A percentile compares a stretch with the other conserved stretches of the same genome.
These are phyloP conservation scores for Xenops minutus DNA, from an alignment of 2,797 vertebrate genomes.

Conservation along the genomic window DNA sequence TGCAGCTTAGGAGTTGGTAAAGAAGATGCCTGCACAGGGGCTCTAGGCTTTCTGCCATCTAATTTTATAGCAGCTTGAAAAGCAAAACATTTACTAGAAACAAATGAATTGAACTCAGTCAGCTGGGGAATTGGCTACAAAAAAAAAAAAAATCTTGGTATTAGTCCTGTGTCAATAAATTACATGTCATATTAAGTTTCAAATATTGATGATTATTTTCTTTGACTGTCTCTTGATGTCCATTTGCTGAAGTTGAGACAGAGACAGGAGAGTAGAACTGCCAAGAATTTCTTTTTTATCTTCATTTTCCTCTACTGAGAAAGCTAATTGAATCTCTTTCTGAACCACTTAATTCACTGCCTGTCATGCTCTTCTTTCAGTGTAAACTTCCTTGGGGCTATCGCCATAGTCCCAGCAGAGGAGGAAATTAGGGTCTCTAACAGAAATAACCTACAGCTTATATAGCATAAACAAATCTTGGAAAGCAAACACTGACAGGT, in stretches of 20 bases:
- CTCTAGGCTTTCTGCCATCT: constrained; percentile 53
- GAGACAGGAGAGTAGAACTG: neutral
- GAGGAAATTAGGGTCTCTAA: constrained; percentile 59
- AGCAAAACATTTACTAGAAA: constrained; percentile 20
- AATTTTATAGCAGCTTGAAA: constrained; percentile 53
- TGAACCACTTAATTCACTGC: constrained; percentile 54
- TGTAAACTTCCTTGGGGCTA: constrained; percentile 63
- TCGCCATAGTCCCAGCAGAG: constrained; percentile 35
- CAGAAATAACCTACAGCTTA: constrained; percentile 59
- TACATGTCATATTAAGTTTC: neutral
- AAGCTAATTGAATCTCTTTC: constrained; percentile 49
- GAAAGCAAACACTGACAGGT: constrained; percentile 61
- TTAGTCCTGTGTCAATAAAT: neutral
- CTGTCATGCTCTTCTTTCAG: constrained; percentile 38
- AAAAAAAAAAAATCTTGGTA: neutral
- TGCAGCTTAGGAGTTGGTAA: neutral
- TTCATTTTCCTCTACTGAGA: constrained; percentile 19
- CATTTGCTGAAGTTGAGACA: neutral
- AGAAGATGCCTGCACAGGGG: constrained; percentile 24
- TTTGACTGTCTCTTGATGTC: neutral
- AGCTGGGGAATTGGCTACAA: neutral
- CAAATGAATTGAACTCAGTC: constrained; percentile 16
- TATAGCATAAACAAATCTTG: constrained; percentile 58
- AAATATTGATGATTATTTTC: constrained; percentile 14
- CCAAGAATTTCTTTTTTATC: constrained; percentile 5